Conservation (phyloP, 2,888 invertebrate species). For the Tenthredo notha region DNA sequence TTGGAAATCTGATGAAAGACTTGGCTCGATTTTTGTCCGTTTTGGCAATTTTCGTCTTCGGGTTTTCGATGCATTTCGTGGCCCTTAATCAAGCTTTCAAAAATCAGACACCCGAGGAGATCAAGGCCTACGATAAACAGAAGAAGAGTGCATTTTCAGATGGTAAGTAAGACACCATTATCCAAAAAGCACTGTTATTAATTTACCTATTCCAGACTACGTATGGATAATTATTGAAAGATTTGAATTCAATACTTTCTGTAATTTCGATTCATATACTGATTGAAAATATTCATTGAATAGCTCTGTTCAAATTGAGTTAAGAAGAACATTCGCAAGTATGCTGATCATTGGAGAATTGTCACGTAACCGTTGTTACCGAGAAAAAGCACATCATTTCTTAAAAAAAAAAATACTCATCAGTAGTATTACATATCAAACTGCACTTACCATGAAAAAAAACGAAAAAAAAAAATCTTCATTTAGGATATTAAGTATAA, state of each 20-base stretch:
- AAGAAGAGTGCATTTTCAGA: conserved; percentile 84
- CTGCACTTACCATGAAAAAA: background rate
- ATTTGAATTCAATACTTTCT: background rate
- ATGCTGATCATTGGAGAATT: background rate
- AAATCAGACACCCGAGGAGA: conserved; percentile 82
- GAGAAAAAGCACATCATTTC: background rate
- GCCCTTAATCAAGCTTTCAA: conserved; percentile 97
- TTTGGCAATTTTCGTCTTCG: conserved; percentile 97
- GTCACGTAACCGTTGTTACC: background rate
- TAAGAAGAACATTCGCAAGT: background rate
- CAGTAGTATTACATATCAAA: background rate
- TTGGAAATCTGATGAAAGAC: conserved; percentile 96
- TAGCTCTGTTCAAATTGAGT: background rate
- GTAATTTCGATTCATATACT: background rate
- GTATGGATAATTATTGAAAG: background rate
- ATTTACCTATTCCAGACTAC: conserved; percentile 20
- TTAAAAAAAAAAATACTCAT: background rate
- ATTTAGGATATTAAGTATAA: background rate
- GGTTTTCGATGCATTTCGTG: conserved; percentile 98
- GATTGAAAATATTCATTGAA: background rate
- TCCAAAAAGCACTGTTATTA: background rate
- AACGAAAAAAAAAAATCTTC: background rate
- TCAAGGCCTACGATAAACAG: conserved; percentile 76
- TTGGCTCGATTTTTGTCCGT: conserved; percentile 98
- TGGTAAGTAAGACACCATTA: conserved; percentile 82